Conservation (phyloP, 1,140 invertebrate species). For the Drosophila chauvacae region DNA sequence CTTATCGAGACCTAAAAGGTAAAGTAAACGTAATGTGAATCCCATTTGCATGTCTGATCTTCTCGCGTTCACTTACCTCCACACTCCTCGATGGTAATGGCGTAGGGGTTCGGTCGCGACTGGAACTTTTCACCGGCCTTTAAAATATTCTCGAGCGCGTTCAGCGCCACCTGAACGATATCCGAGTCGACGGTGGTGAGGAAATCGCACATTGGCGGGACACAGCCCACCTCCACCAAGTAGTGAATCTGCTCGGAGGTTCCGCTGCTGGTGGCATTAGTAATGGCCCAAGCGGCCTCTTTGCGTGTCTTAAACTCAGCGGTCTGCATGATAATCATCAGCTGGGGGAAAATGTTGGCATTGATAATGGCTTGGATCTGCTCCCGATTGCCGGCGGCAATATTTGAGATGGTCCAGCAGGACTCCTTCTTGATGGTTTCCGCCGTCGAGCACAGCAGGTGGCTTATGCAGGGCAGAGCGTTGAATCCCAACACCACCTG, state of each 20-base stretch:
- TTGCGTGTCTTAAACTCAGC: constrained; percentile 98
- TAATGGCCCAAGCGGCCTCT: constrained; percentile 99
- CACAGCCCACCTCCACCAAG: constrained; percentile 88
- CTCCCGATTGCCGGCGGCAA: constrained; percentile 97
- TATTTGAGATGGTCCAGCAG: constrained; percentile 99
- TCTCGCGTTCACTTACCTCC: constrained; percentile 89
- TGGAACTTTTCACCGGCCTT: constrained; percentile 93
- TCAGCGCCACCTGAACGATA: constrained; percentile 98
- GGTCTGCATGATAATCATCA: constrained; percentile 95
- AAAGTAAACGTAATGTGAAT: background rate
- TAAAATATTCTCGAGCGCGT: constrained; percentile 98
- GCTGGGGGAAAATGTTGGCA: constrained; percentile 96
- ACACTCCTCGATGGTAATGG: constrained; percentile 97
- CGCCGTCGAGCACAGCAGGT: constrained; percentile 91
- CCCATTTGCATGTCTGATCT: background rate
- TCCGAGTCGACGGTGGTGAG: constrained; percentile 97
- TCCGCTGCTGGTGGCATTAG: constrained; percentile 98
- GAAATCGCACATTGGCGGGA: constrained; percentile 97
- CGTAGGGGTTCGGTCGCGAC: constrained; percentile 94
- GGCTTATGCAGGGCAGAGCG: constrained; percentile 93
- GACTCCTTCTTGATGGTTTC: constrained; percentile 98
- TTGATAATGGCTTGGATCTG: constrained; percentile 98
- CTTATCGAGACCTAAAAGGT: constrained; percentile 93
- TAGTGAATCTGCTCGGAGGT: constrained; percentile 96
- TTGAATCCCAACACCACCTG: constrained; percentile 97